These are phyloP conservation scores for Herpetotheres cachinnans DNA, from an alignment of 2,113 vertebrate species.

Conservation along the genomic window DNA sequence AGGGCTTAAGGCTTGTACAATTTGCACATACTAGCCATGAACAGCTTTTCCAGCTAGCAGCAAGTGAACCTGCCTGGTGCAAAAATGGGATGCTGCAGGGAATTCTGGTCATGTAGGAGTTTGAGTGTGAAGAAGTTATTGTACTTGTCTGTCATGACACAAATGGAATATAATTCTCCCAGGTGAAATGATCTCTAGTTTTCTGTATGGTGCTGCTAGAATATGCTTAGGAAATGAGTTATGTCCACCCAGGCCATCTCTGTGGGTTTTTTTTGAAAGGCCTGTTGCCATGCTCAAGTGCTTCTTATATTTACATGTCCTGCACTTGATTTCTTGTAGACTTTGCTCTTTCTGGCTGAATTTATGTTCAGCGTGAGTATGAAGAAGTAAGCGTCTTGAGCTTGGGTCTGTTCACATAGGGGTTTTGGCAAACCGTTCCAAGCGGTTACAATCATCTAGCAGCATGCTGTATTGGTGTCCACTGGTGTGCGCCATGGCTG, in stretches of 20 bases:
- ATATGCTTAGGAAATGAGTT: not conserved
- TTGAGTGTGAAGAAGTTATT: not conserved
- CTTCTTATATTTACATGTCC: not conserved
- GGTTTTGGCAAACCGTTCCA: not conserved
- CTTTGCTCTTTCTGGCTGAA: not conserved
- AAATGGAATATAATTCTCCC: not conserved
- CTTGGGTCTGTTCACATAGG: accelerated
- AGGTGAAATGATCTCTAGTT: not conserved
- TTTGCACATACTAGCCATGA: not conserved
- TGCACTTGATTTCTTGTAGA: not conserved
- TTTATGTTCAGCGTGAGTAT: not conserved
- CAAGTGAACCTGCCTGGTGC: not conserved
- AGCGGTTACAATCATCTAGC: accelerated
- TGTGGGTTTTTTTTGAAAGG: not conserved
- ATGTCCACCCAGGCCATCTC: not conserved
- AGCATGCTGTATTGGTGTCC: not conserved
- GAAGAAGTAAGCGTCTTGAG: not conserved
- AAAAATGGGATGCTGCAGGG: not conserved
- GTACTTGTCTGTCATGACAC: not conserved
- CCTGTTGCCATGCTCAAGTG: not conserved
- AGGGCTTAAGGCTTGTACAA: not conserved
- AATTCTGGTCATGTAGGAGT: not conserved
- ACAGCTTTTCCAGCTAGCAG: not conserved
- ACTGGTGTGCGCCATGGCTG: not conserved
- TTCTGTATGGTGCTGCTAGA: not conserved